Percentiles rank a stretch among this genome's conserved stretches.
These are phyloP conservation scores for Xylocampa areola DNA, from an alignment of 2,888 invertebrate species.

Conservation along the genomic window DNA sequence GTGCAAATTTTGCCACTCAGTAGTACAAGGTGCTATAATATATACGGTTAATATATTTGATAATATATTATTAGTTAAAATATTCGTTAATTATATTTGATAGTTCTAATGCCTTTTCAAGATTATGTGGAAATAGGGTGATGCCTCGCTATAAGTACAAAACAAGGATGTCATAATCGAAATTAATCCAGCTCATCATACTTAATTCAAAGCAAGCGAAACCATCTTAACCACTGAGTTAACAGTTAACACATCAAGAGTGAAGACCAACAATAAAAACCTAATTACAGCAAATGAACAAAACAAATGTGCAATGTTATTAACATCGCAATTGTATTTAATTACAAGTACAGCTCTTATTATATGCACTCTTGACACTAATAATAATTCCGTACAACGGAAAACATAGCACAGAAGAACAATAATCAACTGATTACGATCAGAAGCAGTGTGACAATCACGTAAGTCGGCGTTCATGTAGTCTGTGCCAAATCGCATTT, in stretches of 20 bases:
- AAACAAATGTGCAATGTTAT: constrained; percentile 48
- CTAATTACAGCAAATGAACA: constrained; percentile 48
- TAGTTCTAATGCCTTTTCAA: too few species aligned
- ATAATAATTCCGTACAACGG: constrained; percentile 54
- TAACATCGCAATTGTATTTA: constrained; percentile 57
- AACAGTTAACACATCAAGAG: constrained; percentile 13
- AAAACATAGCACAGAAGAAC: constrained; percentile 41
- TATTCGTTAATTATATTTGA: too few species aligned
- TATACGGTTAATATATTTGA: too few species aligned
- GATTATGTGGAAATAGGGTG: too few species aligned
- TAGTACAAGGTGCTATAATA: too few species aligned
- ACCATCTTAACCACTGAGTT: constrained; percentile 7
- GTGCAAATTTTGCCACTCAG: too few species aligned
- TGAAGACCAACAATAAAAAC: constrained; percentile 36
- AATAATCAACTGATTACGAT: constrained; percentile 77
- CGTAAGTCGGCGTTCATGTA: constrained; percentile 60
- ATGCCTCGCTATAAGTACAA: too few species aligned
- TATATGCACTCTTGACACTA: constrained; percentile 68
- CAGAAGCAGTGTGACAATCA: constrained; percentile 79
- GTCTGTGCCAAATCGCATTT: constrained; percentile 86
- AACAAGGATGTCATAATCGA: too few species aligned
- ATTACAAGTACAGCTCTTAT: constrained; percentile 53
- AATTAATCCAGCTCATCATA: too few species aligned
- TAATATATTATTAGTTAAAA: too few species aligned
- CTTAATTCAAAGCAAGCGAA: not conserved